Conservation (phyloP, 2,113 vertebrate genomes). For the Eptatretus burgeri region DNA sequence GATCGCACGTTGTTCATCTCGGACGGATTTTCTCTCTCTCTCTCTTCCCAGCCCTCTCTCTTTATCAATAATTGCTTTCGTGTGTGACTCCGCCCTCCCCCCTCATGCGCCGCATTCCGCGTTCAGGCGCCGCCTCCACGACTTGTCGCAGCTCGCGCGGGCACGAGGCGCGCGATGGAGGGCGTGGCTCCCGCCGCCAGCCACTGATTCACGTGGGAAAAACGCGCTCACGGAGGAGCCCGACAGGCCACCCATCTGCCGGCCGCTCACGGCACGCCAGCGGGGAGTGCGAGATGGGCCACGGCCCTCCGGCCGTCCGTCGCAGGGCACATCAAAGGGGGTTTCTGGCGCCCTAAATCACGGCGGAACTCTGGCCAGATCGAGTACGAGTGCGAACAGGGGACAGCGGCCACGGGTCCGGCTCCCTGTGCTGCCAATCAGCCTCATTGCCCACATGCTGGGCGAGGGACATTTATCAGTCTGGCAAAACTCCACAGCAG, state of each 20-base stretch:
- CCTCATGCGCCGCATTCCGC: no score
- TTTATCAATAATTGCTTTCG: no score
- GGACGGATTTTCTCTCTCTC: no score
- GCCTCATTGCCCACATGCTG: background rate
- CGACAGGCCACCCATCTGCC: background rate
- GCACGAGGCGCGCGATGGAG: no score
- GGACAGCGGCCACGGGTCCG: background rate
- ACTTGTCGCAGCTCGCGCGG: no score
- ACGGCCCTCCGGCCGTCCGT: background rate
- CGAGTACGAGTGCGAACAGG: no score
- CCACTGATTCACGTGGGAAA: slow-evolving; percentile 3
- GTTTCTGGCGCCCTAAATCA: background rate
- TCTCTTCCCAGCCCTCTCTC: no score
- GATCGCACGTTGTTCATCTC: no score
- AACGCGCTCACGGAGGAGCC: slow-evolving; percentile 3
- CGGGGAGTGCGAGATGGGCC: background rate
- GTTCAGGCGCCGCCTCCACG: no score
- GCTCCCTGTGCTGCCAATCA: slow-evolving; percentile 2
- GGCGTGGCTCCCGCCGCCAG: background rate
- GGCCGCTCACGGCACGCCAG: background rate
- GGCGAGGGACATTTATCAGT: slow-evolving; percentile 1
- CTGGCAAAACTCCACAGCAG: background rate
- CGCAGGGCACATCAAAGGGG: background rate
- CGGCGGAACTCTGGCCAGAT: background rate
- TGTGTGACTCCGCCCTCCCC: no score